These are phyloP conservation scores for Tetranychus urticae DNA, from an alignment of 1,140 invertebrate genomes.

Conservation along the genomic window DNA sequence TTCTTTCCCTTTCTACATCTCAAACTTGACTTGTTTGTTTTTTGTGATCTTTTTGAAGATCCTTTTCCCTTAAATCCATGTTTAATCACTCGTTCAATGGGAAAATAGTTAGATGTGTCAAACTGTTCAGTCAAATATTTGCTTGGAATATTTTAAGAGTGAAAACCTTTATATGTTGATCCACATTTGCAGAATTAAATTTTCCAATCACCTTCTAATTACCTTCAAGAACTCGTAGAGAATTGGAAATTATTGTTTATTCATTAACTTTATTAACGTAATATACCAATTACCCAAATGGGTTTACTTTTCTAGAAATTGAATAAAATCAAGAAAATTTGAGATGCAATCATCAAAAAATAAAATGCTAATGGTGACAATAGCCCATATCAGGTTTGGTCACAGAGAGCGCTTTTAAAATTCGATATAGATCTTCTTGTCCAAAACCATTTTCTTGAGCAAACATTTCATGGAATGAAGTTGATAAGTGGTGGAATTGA, in stretches of 20 bases:
- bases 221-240: slow-evolving; percentile 58
- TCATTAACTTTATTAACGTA: too few species aligned
- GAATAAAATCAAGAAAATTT: slow-evolving; percentile 16
- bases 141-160: slow-evolving; percentile 51
- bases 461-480: slow-evolving; percentile 88
- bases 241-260: slow-evolving; percentile 32
- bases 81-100: slow-evolving; percentile 54
- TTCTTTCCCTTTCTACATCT: slow-evolving; percentile 24
- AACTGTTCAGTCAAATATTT: slow-evolving; percentile 56
- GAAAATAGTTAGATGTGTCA: slow-evolving; percentile 21
- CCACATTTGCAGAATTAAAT: slow-evolving; percentile 43
- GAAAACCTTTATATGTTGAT: slow-evolving; percentile 65
- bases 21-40: slow-evolving; percentile 25
- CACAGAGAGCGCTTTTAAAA: slow-evolving; percentile 87
- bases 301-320: slow-evolving; percentile 85
- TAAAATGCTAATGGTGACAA: slow-evolving; percentile 84
- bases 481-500: too few species aligned
- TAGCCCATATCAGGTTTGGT: slow-evolving; percentile 68
- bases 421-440: slow-evolving; percentile 68
- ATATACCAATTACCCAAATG: slow-evolving; percentile 67
- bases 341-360: slow-evolving; percentile 42
- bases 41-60: slow-evolving; percentile 59
- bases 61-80: slow-evolving; percentile 48
- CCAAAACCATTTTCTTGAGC: slow-evolving; percentile 59
- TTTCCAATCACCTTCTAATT: slow-evolving; percentile 35